Base-by-base conservation (phyloP, 2,797 vertebrate genomes). In the Pangasius sanitwongsei region DNA sequence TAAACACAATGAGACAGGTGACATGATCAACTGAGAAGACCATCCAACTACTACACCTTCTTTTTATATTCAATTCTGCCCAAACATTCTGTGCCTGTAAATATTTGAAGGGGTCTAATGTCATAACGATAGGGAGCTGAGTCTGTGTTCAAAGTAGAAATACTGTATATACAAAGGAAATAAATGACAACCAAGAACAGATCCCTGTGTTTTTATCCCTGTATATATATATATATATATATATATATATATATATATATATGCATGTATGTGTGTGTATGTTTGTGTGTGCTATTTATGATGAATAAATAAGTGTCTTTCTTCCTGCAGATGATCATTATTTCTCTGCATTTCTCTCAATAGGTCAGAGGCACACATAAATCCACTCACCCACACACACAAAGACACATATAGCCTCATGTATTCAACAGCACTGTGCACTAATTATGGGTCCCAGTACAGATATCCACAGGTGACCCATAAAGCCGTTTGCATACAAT, bases 271-370 rank as follows among this genome's bases (percentile, higher is more conserved):
- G 34, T 70, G 15, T 70, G 31, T 70, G 70, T 72, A 18, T 72
- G 28, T n/a, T 18, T 74, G 37, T 13, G 41, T 12, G n/a, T 55
- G 77, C 50, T n/a, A 25, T 37, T 41, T 41, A 23, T 59, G 31
- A 63, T 83, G 57, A 61, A 63, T 44, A 63, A 83, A n/a, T 57
- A 63, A 44, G 34, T 0, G 1, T 59, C 16, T 20, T 18, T 91
- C 91, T 59, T 87, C 12, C 67, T 86, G 89, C 86, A 86, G 88
- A 89, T 92, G 86, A 93, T 93, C 82, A 90, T 93, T 91, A 94
- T 93, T 92, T 84, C n/a, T 53, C 12, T 83, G 48, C 67, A 61
- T 59, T 59, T 81, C 28, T 85, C 23, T 89, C 85, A 89, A 67
- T 55, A 91, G 85, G 48, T 87, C 61, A 80, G 34, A 25, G 84